These are phyloP conservation scores for Plectropomus leopardus DNA, from an alignment of 2,113 vertebrate genomes.

Conservation along the genomic window DNA sequence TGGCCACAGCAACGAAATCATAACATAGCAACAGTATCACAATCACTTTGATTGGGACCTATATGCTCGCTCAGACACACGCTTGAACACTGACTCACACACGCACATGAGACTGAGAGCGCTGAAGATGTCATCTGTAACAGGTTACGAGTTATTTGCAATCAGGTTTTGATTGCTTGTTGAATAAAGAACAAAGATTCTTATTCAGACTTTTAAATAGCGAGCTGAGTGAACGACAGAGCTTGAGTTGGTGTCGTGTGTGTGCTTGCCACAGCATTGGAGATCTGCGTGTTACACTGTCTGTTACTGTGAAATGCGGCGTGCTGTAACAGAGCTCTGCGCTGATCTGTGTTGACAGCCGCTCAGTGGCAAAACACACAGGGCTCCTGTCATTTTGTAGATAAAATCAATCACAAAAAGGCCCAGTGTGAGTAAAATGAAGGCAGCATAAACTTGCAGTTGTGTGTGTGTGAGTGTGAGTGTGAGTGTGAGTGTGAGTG, in stretches of 20 bases:
- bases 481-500: slow-evolving; percentile 16
- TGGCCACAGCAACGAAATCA: slow-evolving; percentile 51
- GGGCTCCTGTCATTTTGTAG: slow-evolving; percentile 19
- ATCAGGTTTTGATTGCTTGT: slow-evolving; percentile 29
- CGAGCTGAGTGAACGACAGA: neutral
- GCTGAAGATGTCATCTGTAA: slow-evolving; percentile 42
- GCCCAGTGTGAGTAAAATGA: slow-evolving; percentile 14
- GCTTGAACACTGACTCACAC: neutral
- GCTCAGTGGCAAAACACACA: slow-evolving; percentile 37
- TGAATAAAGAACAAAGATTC: slow-evolving; percentile 24
- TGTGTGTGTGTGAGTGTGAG: slow-evolving; percentile 14
- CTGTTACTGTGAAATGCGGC: slow-evolving; percentile 32
- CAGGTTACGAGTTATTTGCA: slow-evolving; percentile 31
- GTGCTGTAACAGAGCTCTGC: slow-evolving; percentile 35
- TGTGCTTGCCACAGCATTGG: slow-evolving; percentile 17
- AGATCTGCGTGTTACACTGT: slow-evolving; percentile 31
- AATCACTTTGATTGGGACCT: slow-evolving; percentile 32
- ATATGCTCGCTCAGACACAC: neutral
- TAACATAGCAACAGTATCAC: slow-evolving; percentile 54
- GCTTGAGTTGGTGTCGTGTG: slow-evolving; percentile 11
- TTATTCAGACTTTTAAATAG: slow-evolving; percentile 4
- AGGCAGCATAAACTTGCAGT: slow-evolving; percentile 6
- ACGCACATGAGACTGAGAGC: neutral
- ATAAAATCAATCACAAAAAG: slow-evolving; percentile 35
- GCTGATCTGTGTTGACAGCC: slow-evolving; percentile 44